Conservation (phyloP, 2,797 vertebrate genomes). For the Leptatherina wallacei region DNA sequence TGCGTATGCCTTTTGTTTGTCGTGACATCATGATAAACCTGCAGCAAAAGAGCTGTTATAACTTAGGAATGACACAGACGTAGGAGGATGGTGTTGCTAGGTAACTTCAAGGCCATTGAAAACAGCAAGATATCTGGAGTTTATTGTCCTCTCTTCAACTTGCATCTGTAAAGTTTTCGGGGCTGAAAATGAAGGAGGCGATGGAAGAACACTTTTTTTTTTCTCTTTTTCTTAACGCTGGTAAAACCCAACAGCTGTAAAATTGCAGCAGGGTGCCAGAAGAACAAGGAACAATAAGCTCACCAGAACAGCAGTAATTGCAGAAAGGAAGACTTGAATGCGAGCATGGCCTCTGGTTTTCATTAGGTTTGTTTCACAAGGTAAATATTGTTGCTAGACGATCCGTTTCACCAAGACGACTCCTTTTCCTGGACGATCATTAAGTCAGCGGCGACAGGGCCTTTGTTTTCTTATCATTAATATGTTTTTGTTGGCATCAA, state of each 20-base stretch:
- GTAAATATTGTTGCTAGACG: slow-evolving; percentile 70
- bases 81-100: not conserved
- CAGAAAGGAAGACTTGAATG: slow-evolving; percentile 66
- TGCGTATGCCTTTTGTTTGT: not conserved
- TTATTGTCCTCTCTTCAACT: slow-evolving; percentile 17
- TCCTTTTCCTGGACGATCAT: slow-evolving; percentile 31
- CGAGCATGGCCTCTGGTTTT: slow-evolving; percentile 62
- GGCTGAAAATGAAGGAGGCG: slow-evolving; percentile 47
- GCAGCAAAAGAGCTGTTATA: not conserved
- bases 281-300: slow-evolving; percentile 71
- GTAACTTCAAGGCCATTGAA: slow-evolving; percentile 5
- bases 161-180: slow-evolving; percentile 27
- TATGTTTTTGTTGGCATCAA: slow-evolving; percentile 38
- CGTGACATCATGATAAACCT: slow-evolving; percentile 7
- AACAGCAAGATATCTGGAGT: slow-evolving; percentile 19
- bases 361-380: slow-evolving; percentile 68
- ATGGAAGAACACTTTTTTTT: slow-evolving; percentile 16
- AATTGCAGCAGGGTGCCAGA: slow-evolving; percentile 69
- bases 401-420: slow-evolving; percentile 44
- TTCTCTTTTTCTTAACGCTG: slow-evolving; percentile 26
- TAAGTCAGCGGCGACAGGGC: slow-evolving; percentile 24
- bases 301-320: slow-evolving; percentile 72
- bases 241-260: slow-evolving; percentile 75
- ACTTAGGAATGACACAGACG: slow-evolving; percentile 4
- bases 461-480: slow-evolving; percentile 54